Evolutionary conservation across 2,797 vertebrate species (phyloP), one percentile per base, ranked within the genome.

Genomic region (Pachyuromys duprasi): DNA sequence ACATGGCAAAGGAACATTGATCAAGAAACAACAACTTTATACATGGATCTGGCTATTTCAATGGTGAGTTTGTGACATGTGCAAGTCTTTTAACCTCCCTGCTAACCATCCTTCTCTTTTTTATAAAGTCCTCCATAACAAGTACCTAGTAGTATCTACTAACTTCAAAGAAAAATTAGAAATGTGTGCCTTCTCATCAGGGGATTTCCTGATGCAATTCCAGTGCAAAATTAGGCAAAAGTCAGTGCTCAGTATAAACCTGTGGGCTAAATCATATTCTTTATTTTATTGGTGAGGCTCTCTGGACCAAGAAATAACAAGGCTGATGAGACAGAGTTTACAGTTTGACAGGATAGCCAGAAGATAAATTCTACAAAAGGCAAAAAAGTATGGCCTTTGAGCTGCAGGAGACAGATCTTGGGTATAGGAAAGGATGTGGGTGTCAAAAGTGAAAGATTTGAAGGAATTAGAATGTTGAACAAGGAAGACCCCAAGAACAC

Each of bases 401-500:
- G 57, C 63, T 93, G 14, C 72, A 24, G 20, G 65, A 95, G 69
- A 42, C 24, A 67, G 79, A 72, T n/a, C 36, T 79, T 86, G 31
- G n/a, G 53, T 86, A 4, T 20, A 60, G 24, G 53, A 53, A 76
- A 94, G 86, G 84, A 84, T 86, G 72, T 81, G 81, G 26, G 31
- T 87, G 15, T 74, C 62, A 70, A 2, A 17, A 80, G 18, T 22
- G 26, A 55, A 62, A 89, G 69, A 69, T 36, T 82, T 33, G 55
- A 4, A 20, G 57, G 9, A 31, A 15, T 8, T 33, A 65, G n/a
- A 26, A 31, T 42, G 79, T 82, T 93, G 93, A 84, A 33, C 69
- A 83, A 33, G 26, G 31, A 79, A 69, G 88, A 92, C 28, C 74
- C 24, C 93, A 22, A 1, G 88, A 93, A 96, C 62, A 75, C 31